Percentiles rank a stretch among this genome's conserved stretches.
phyloP scores from a whole-genome alignment of 2,113 vertebrate species.

The Danio rerio region DNA sequence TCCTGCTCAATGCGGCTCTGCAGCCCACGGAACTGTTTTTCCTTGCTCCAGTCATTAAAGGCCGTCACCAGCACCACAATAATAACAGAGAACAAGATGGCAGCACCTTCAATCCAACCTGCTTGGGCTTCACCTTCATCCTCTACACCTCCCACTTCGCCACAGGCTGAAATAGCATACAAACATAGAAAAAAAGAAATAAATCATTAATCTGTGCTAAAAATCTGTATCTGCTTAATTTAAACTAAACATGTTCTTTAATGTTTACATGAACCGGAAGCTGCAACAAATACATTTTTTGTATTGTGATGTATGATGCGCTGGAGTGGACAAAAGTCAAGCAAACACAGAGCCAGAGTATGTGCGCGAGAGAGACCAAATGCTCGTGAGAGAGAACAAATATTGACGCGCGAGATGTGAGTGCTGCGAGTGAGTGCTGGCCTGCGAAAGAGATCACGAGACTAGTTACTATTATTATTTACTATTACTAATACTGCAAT shows the following conservation, averaged over 20 bases:
- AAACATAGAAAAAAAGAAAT: neutral
- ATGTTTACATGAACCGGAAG: too few relatives aligned
- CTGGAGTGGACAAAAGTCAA: too few relatives aligned
- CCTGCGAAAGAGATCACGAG: too few relatives aligned
- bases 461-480: too few relatives aligned
- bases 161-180: conserved; percentile 58
- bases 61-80: conserved; percentile 96
- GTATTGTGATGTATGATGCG: too few relatives aligned
- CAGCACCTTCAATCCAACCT: conserved; percentile 96
- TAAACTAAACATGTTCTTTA: neutral
- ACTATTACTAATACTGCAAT: too few relatives aligned
- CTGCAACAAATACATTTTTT: too few relatives aligned
- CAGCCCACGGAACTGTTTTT: conserved; percentile 96
- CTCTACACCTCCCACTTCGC: conserved; percentile 72
- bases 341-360: too few relatives aligned
- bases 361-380: too few relatives aligned
- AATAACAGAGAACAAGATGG: conserved; percentile 94
- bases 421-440: too few relatives aligned
- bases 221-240: neutral
- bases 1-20: conserved; percentile 97
- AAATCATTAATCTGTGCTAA: neutral
- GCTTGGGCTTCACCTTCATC: conserved; percentile 91
- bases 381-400: too few relatives aligned
- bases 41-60: conserved; percentile 98
- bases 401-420: too few relatives aligned